Percentiles rank a stretch among this genome's conserved stretches.
Conservation (phyloP, 35 echinoderm and acorn worm species). For the Heliocidaris erythrogramma region DNA sequence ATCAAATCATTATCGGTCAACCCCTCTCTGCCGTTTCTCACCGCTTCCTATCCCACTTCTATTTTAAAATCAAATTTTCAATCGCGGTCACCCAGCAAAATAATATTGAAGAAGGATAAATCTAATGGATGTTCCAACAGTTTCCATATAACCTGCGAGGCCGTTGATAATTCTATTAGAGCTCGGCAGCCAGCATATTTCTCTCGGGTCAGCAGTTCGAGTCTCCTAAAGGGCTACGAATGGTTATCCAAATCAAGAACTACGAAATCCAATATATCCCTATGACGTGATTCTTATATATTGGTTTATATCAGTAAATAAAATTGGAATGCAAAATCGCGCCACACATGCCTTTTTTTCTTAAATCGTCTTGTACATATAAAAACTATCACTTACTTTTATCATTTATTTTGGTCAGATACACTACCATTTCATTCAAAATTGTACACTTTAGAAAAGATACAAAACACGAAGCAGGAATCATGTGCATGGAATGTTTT, state of each 20-base stretch:
- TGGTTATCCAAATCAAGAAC: background rate
- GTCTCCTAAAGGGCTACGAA: background rate
- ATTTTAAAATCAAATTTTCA: background rate
- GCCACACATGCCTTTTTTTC: background rate
- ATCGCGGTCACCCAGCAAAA: background rate
- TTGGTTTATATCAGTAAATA: background rate
- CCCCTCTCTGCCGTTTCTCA: background rate
- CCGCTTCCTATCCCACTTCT: background rate
- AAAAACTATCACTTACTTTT: background rate
- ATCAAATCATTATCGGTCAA: background rate
- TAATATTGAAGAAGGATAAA: background rate
- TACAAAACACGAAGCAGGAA: too few species aligned
- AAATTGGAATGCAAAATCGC: background rate
- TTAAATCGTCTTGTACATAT: background rate
- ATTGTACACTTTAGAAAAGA: too few species aligned
- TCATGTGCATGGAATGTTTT: too few species aligned
- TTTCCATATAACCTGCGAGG: background rate
- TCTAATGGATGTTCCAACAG: background rate
- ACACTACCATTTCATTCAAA: too few species aligned
- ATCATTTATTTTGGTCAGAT: background rate
- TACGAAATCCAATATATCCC: background rate
- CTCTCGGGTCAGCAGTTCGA: background rate
- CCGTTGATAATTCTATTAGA: background rate
- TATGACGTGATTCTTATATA: background rate
- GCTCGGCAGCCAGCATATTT: background rate